Base-by-base conservation (phyloP, 2,888 invertebrate species). In the Dryocosmus kuriphilus region DNA sequence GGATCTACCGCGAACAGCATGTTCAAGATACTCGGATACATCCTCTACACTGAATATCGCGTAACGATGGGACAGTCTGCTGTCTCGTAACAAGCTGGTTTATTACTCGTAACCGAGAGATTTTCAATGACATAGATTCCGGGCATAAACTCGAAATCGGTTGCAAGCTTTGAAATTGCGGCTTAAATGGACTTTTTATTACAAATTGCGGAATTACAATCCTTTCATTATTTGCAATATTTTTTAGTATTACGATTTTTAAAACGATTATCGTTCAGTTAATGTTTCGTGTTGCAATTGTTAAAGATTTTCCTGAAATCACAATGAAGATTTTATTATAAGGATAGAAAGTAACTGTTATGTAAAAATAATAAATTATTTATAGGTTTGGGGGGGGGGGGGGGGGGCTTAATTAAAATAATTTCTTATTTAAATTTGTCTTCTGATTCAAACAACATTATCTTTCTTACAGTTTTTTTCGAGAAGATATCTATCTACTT, bases 1-100 rank as follows among this genome's bases (percentile, higher is more conserved):
- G 71, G n/a, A 71, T 71, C 71, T 71, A 30, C 71, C 51, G n/a
- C 30, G 51, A 71, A 71, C 51, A 51, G 51, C 51, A n/a, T 71
- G 51, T 51, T 71, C 82, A 79, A 78, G 79, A 79, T 80, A 77
- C 75, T 76, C 76, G 76, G 80, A 86, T 83, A 85, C 85, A 84
- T 86, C 85, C 86, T 85, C 82, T 86, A 71, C 82, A 85, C 84
- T 83, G 84, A 84, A 86, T 86, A 87, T 87, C 86, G 86, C 85
- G 83, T 84, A 84, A 85, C 86, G 84, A 81, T 82, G 81, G 80
- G 80, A 79, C 77, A 77, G 79, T 76, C 77, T 82, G 77, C 80
- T 82, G 78, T 82, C 80, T 80, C 80, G 81, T 81, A 81, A 79
- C 79, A 81, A 76, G 80, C 79, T 80, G 77, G 81, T 82, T 82